Evolutionary conservation across 2,888 invertebrate species (phyloP), one percentile per base, ranked within the genome.

Genomic region (Azorinus chamasolen): DNA sequence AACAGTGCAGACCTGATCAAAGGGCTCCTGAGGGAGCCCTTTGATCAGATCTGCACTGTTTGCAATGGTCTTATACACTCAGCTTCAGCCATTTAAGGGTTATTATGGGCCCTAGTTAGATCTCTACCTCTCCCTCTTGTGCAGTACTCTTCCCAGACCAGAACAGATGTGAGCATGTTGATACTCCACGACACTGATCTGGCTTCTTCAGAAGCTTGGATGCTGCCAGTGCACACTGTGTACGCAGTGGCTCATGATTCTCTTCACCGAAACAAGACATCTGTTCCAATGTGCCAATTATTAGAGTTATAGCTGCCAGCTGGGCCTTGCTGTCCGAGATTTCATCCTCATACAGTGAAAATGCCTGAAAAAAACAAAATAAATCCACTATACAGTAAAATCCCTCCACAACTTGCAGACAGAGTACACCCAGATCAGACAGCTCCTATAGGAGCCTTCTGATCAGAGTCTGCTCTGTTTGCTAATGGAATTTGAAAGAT

Each of bases 301-400:
- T 97, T 39, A 99, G 94, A 0, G 98, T 98, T 65, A 99, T 98
- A 46, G 99, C 98, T 0, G 98, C 97, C 75, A 99, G 93, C 93
- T 99, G 99, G 1, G 98, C 97, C 92, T 98, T 98, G 68, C 98
- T 98, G 93, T 99, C 99, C 1, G 97, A 97, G 89, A 99, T 92
- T 65, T 99, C 99, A 93, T 99, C 99, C 93, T 99, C 99, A 92
- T 99, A 99, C 64, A 99, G 93, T 0, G 98, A 97, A 94, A 99
- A 99, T 0, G 99, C 98, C 94, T 96, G 94, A 1, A 91, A 86
- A 45, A 46, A 12, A 54, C 14, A 48, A 41, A n/a, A n/a, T n/a
- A n/a, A n/a, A n/a, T n/a, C n/a, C n/a, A n/a, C n/a, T n/a, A n/a
- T n/a, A n/a, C n/a, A n/a, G n/a, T n/a, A n/a, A n/a, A n/a, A n/a